Evolutionary conservation across 2,888 invertebrate genomes (phyloP).

Genomic region (Drosophila diplacantha): DNA sequence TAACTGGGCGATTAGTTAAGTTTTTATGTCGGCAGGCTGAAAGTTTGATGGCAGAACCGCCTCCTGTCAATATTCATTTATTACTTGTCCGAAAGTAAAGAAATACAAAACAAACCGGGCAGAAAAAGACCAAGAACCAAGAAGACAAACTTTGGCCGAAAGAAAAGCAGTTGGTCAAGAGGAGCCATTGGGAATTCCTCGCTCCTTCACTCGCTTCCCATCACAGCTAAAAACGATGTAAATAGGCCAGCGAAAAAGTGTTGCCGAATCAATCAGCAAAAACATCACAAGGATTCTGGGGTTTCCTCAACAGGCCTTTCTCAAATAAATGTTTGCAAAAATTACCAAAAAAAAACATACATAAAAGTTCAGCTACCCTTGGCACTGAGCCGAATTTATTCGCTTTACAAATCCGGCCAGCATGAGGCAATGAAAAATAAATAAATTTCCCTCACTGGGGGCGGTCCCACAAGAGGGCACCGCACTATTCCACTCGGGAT

Average conservation of each 20-base stretch:
- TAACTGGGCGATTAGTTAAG: constrained; percentile 70
- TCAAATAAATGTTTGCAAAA: constrained; percentile 28
- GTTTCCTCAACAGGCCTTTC: constrained; percentile 13
- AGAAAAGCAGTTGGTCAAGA: constrained; percentile 12
- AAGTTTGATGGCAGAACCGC: constrained; percentile 43
- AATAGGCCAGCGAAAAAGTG: constrained; percentile 8
- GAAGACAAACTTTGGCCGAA: constrained; percentile 30
- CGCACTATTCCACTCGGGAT: constrained; percentile 19
- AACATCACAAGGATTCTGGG: constrained; percentile 15
- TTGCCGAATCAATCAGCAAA: constrained; percentile 26
- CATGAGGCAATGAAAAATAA: constrained; percentile 49
- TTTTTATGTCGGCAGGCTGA: constrained; percentile 63
- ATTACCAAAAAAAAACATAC: constrained; percentile 1
- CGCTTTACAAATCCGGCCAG: constrained; percentile 56
- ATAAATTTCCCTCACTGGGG: constrained; percentile 40
- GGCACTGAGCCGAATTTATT: constrained; percentile 48
- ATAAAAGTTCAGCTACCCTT: constrained; percentile 20
- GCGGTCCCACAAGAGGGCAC: constrained; percentile 18
- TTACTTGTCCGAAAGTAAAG: constrained; percentile 54
- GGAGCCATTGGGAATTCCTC: constrained; percentile 1
- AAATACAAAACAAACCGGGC: constrained; percentile 38
- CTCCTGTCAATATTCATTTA: constrained; percentile 71
- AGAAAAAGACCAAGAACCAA: constrained; percentile 9
- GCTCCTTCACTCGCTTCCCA: neutral
- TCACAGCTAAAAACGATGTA: constrained; percentile 5